Evolutionary conservation across 1,140 invertebrate genomes (phyloP).

Genomic region (Nymphalis io): DNA sequence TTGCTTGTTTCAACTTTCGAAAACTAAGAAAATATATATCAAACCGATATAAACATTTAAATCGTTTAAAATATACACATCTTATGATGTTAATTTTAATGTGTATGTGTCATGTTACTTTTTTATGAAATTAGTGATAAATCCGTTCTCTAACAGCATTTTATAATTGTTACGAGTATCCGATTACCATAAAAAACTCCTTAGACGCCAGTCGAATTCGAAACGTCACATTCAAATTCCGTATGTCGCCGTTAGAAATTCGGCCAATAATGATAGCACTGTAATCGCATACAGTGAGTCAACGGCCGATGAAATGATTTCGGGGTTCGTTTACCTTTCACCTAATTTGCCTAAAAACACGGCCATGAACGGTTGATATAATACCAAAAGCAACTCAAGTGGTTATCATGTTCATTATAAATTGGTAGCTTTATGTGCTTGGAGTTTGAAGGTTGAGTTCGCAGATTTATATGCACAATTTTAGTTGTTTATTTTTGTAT

Average conservation of each 20-base stretch:
- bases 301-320: conserved; percentile 73
- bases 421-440: conserved; percentile 39
- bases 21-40: no score
- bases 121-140: neutral
- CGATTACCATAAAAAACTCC: conserved; percentile 53
- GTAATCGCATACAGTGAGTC: conserved; percentile 67
- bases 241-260: conserved; percentile 63
- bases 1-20: no score
- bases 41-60: no score
- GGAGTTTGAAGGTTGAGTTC: conserved; percentile 22
- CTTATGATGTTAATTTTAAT: no score
- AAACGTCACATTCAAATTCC: conserved; percentile 52
- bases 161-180: conserved; percentile 43
- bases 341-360: conserved; percentile 74
- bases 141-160: neutral
- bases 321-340: conserved; percentile 70
- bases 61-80: no score
- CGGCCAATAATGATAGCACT: conserved; percentile 69
- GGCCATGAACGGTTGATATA: conserved; percentile 50
- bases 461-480: conserved; percentile 21
- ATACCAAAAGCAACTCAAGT: conserved; percentile 44
- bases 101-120: no score
- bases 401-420: conserved; percentile 32
- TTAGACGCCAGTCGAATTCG: conserved; percentile 46
- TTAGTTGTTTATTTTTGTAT: conserved; percentile 22